These are phyloP conservation scores for Ctenoplectra terminalis DNA, from an alignment of 1,140 invertebrate species.

Conservation along the genomic window DNA sequence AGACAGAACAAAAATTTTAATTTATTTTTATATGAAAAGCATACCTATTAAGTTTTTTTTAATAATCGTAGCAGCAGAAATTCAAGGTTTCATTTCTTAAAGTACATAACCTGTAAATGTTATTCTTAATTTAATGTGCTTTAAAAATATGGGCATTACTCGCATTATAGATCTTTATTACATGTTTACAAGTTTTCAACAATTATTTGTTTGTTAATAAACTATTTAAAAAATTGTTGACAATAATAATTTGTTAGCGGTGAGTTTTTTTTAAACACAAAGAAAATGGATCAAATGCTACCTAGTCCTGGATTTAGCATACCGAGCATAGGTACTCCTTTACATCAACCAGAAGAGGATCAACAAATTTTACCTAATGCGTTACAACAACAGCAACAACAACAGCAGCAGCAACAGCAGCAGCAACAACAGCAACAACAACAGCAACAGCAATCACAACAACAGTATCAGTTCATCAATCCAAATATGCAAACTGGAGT, in stretches of 20 bases:
- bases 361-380: conserved; percentile 93
- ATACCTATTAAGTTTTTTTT: not conserved
- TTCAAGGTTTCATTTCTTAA: not conserved
- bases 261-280: not conserved
- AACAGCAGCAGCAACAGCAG: conserved; percentile 78
- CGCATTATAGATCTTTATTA: not conserved
- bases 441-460: conserved; percentile 64
- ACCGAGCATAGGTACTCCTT: conserved; percentile 94
- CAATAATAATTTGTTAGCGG: not conserved
- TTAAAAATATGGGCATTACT: conserved; percentile 5
- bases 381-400: conserved; percentile 88
- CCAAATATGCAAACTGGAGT: conserved; percentile 81
- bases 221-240: not conserved
- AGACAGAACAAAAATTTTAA: not conserved
- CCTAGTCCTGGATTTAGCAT: conserved; percentile 94
- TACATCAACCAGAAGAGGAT: conserved; percentile 96
- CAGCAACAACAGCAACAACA: conserved; percentile 69
- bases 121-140: not conserved
- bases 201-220: not conserved
- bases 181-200: not conserved
- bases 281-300: conserved; percentile 93
- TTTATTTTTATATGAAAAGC: not conserved
- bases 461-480: conserved; percentile 83
- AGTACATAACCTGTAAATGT: conserved; percentile 25
- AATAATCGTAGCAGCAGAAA: not conserved